Conservation (phyloP, 2,888 invertebrate species). For the Noctuana brunneofusca region DNA sequence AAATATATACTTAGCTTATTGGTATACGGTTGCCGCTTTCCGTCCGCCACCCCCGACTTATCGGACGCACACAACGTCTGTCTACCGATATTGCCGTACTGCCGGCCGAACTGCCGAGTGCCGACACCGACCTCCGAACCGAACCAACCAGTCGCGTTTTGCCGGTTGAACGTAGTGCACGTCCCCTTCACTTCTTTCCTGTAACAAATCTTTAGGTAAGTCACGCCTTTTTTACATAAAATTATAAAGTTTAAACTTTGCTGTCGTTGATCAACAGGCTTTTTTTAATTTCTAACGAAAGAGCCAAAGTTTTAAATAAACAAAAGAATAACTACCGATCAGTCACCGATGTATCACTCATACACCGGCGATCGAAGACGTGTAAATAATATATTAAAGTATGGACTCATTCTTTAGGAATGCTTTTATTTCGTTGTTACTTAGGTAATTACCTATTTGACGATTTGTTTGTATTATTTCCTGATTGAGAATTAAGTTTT, state of each 20-base stretch:
- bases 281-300: neutral
- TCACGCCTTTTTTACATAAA: conserved; percentile 42
- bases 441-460: too few species aligned
- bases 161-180: conserved; percentile 63
- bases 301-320: neutral
- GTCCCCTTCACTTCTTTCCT: conserved; percentile 47
- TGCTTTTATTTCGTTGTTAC: conserved; percentile 6
- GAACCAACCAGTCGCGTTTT: conserved; percentile 68
- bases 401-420: conserved; percentile 12
- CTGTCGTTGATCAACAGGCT: neutral
- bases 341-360: neutral
- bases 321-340: neutral
- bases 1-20: conserved; percentile 2
- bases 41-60: conserved; percentile 53
- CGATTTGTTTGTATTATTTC: neutral
- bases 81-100: conserved; percentile 29
- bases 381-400: conserved; percentile 26
- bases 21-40: conserved; percentile 35
- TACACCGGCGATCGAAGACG: conserved; percentile 25
- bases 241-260: neutral
- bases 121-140: conserved; percentile 3
- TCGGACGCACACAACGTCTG: conserved; percentile 42
- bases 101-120: conserved; percentile 37
- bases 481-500: neutral
- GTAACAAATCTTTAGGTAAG: conserved; percentile 64